These are phyloP conservation scores for Heliconius sara DNA, from an alignment of 2,888 invertebrate species.

Conservation along the genomic window DNA sequence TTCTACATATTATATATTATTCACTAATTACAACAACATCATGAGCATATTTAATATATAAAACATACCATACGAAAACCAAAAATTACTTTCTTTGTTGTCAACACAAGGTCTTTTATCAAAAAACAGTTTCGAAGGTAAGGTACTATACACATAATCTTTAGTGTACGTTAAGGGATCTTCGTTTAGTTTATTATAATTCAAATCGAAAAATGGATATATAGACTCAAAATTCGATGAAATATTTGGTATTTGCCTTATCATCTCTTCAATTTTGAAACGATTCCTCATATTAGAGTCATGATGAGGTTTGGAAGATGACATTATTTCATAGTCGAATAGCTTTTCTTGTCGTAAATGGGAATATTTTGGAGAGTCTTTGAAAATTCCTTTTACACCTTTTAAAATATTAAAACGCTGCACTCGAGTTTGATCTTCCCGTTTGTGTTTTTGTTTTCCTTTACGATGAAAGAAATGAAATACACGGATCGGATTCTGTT, in stretches of 20 bases:
- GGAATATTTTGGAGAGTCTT: constrained; percentile 39
- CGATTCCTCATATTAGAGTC: constrained; percentile 49
- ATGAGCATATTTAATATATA: not conserved
- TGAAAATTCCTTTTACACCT: constrained; percentile 59
- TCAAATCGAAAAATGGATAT: constrained; percentile 25
- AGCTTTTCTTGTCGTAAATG: constrained; percentile 39
- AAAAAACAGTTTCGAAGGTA: not conserved
- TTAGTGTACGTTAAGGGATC: constrained; percentile 2
- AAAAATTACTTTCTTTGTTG: constrained; percentile 13
- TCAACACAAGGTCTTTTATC: not conserved
- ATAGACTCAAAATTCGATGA: constrained; percentile 45
- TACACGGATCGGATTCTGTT: constrained; percentile 21
- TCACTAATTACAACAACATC: not conserved
- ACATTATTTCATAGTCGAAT: constrained; percentile 55
- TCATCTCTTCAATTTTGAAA: constrained; percentile 55
- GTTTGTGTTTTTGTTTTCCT: constrained; percentile 47
- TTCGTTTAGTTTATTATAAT: constrained; percentile 8
- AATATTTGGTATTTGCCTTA: constrained; percentile 61
- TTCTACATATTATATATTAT: not conserved
- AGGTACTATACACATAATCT: constrained; percentile 4
- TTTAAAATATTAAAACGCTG: constrained; percentile 62
- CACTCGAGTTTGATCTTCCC: constrained; percentile 48
- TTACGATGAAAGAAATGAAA: constrained; percentile 50
- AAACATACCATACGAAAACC: constrained; percentile 13
- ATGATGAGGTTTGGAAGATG: constrained; percentile 48